phyloP scores from a whole-genome alignment of 2,797 vertebrate species.

The Thaleichthys pacificus region DNA sequence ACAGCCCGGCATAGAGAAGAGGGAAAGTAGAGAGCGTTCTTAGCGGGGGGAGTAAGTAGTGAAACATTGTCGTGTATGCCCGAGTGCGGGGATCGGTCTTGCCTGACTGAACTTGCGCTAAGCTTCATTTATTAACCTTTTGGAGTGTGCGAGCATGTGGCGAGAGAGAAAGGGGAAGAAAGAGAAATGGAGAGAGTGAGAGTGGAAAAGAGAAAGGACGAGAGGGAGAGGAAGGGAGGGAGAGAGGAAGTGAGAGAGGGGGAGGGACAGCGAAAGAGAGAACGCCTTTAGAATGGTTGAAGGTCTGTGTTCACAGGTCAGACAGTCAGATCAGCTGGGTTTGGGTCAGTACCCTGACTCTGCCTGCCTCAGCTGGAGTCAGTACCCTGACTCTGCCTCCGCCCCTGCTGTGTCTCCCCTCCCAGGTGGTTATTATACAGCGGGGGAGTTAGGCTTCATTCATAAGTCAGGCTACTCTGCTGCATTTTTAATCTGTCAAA shows the following conservation, averaged over 20 bases:
- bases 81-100: too few relatives aligned
- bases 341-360: neutral
- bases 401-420: slow-evolving; percentile 18
- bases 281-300: too few relatives aligned
- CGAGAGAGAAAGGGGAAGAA: slow-evolving; percentile 13
- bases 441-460: slow-evolving; percentile 57
- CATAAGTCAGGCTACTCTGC: slow-evolving; percentile 65
- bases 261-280: too few relatives aligned
- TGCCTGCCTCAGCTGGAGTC: neutral
- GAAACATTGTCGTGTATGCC: too few relatives aligned
- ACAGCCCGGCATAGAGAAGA: too few relatives aligned
- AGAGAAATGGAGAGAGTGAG: neutral
- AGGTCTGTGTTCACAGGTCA: too few relatives aligned
- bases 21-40: too few relatives aligned
- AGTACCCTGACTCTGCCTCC: neutral
- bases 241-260: too few relatives aligned
- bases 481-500: slow-evolving; percentile 75
- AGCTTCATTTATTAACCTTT: neutral
- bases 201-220: neutral
- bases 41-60: too few relatives aligned
- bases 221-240: too few relatives aligned
- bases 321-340: too few relatives aligned
- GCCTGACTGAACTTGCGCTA: too few relatives aligned
- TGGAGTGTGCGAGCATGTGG: neutral
- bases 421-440: slow-evolving; percentile 27